These are phyloP conservation scores for Leptinotarsa rubiginosa DNA, from an alignment of 2,888 invertebrate genomes.

Conservation along the genomic window DNA sequence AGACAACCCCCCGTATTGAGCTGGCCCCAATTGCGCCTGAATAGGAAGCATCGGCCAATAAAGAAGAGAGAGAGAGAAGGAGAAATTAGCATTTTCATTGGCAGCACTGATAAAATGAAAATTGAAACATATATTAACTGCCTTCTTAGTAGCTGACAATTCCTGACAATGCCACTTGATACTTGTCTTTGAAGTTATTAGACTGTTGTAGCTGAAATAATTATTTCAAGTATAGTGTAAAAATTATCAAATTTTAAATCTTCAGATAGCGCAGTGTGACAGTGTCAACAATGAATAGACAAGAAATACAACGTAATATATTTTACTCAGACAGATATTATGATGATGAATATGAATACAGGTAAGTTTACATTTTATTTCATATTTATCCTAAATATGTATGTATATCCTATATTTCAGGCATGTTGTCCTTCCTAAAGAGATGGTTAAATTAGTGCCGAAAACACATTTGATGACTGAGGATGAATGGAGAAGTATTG, in stretches of 20 bases:
- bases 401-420: slow-evolving; percentile 67
- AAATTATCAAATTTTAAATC: background rate
- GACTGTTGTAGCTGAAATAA: too few species aligned
- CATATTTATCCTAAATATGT: background rate
- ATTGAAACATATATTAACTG: too few species aligned
- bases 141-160: too few species aligned
- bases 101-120: too few species aligned
- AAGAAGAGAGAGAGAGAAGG: too few species aligned
- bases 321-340: slow-evolving; percentile 95
- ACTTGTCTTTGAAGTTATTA: too few species aligned
- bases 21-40: too few species aligned
- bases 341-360: slow-evolving; percentile 91
- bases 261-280: background rate
- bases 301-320: slow-evolving; percentile 75
- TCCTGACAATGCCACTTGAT: too few species aligned
- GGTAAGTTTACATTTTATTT: slow-evolving; percentile 71
- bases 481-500: slow-evolving; percentile 92
- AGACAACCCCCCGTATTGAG: too few species aligned
- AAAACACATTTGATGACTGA: slow-evolving; percentile 95
- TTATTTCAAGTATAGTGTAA: too few species aligned
- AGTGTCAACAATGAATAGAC: slow-evolving; percentile 52
- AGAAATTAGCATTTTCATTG: too few species aligned
- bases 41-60: too few species aligned
- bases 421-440: slow-evolving; percentile 94
- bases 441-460: slow-evolving; percentile 89